Percentiles rank a stretch among this genome's conserved stretches.
Conservation (phyloP, 2,113 vertebrate species). For the Heliornis fulica region DNA sequence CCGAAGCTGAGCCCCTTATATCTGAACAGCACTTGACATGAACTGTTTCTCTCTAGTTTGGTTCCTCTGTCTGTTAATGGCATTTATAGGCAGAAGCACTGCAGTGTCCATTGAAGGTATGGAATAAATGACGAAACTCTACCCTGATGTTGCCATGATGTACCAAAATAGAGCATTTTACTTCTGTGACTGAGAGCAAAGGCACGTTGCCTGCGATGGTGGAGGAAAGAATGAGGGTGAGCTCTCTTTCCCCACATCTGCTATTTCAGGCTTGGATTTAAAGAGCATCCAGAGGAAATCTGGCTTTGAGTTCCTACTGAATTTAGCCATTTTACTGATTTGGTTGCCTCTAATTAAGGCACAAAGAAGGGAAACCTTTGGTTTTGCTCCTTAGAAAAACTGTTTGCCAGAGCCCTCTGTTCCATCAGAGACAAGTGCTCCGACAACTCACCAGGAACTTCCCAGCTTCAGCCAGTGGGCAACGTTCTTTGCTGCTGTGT, state of each 20-base stretch:
- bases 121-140: not conserved
- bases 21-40: fast-evolving
- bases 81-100: not conserved
- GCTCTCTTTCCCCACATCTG: not conserved
- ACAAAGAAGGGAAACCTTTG: not conserved
- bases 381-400: not conserved
- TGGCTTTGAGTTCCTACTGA: not conserved
- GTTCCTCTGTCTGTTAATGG: not conserved
- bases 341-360: not conserved
- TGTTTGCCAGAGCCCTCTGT: not conserved
- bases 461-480: not conserved
- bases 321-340: not conserved
- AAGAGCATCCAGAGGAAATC: not conserved
- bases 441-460: not conserved
- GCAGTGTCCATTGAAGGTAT: fast-evolving
- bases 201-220: fast-evolving
- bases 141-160: not conserved
- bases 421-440: not conserved
- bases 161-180: not conserved
- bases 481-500: fast-evolving
- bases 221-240: not conserved
- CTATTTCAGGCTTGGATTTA: not conserved
- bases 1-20: fast-evolving
- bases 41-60: not conserved
- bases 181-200: not conserved